These are phyloP conservation scores for Podarcis siculus DNA, from an alignment of 2,797 vertebrate genomes.

Conservation along the genomic window DNA sequence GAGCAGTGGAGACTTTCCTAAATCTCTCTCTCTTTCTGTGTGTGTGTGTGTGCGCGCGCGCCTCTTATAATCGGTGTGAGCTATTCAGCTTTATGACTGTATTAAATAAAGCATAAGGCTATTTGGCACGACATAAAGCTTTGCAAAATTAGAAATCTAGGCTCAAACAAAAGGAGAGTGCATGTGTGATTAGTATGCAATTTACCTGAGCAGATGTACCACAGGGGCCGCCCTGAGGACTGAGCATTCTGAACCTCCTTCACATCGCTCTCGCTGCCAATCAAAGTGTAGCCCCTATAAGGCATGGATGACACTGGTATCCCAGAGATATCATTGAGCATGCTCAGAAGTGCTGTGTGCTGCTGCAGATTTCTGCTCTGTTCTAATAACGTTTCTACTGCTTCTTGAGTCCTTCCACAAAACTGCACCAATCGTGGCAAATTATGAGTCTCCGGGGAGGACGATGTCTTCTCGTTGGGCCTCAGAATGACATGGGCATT, in stretches of 20 bases:
- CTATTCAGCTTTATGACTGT: not conserved
- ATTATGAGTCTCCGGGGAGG: not conserved
- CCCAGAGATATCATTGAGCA: slow-evolving; percentile 86
- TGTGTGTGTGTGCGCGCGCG: too few species aligned
- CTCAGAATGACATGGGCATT: slow-evolving; percentile 92
- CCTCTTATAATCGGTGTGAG: not conserved
- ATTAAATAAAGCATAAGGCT: not conserved
- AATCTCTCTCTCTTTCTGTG: too few species aligned
- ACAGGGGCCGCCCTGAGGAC: slow-evolving; percentile 82
- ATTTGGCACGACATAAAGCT: not conserved
- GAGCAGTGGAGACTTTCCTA: not conserved
- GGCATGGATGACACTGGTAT: slow-evolving; percentile 84
- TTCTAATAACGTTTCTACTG: slow-evolving; percentile 80
- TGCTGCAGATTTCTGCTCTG: slow-evolving; percentile 77
- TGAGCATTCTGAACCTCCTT: slow-evolving; percentile 84
- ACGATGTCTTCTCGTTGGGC: slow-evolving; percentile 74
- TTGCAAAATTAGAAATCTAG: not conserved
- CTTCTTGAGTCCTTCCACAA: slow-evolving; percentile 89
- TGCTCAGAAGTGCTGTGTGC: slow-evolving; percentile 80
- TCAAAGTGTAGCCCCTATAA: slow-evolving; percentile 86
- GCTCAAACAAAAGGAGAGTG: not conserved
- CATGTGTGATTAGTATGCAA: not conserved
- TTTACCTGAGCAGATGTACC: slow-evolving; percentile 96
- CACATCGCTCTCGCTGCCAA: slow-evolving; percentile 79
- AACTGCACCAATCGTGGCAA: slow-evolving; percentile 83